A percentile compares a stretch with the other conserved stretches of the same genome.
These are phyloP conservation scores for Stenodema calcarata DNA, from an alignment of 2,888 invertebrate genomes.

Conservation along the genomic window DNA sequence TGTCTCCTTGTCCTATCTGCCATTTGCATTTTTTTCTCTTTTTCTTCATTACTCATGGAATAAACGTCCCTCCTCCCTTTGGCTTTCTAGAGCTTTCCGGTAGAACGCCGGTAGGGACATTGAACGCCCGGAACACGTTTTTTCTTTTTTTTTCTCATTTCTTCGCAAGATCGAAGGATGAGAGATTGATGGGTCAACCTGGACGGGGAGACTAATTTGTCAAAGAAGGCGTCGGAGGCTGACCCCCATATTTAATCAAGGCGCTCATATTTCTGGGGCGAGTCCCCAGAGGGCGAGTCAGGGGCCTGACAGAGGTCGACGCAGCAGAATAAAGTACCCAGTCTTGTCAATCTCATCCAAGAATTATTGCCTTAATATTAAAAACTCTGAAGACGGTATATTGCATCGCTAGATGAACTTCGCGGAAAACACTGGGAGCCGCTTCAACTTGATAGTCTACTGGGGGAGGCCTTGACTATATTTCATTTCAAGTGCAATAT, in stretches of 20 bases:
- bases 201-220: neutral
- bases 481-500: too few species aligned
- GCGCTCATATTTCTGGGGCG: neutral
- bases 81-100: neutral
- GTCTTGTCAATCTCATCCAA: neutral
- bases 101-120: neutral
- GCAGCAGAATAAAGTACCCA: neutral
- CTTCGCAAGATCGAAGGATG: neutral
- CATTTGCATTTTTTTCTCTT: neutral
- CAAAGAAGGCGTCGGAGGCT: neutral
- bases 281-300: neutral
- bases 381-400: too few species aligned
- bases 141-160: neutral
- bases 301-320: neutral
- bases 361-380: neutral
- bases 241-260: neutral
- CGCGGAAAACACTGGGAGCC: too few species aligned
- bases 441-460: too few species aligned
- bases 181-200: neutral
- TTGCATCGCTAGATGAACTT: too few species aligned
- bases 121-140: neutral
- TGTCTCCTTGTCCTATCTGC: neutral
- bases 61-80: neutral
- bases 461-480: too few species aligned
- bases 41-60: neutral